Evolutionary conservation across 2,888 invertebrate species (phyloP), one percentile per base, ranked within the genome.

Genomic region (Dryobota labecula): DNA sequence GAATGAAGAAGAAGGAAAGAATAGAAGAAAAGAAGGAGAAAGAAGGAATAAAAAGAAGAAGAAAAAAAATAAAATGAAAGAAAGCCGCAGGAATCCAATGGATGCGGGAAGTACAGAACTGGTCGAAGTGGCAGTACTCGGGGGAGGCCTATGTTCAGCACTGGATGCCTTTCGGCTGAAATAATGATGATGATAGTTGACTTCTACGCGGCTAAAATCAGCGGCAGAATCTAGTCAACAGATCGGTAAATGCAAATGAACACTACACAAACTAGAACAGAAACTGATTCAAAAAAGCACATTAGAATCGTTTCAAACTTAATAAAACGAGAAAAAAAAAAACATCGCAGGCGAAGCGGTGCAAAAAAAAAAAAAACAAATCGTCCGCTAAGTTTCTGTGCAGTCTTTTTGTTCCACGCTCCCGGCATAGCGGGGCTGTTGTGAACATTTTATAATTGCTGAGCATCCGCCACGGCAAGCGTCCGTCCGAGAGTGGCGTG

Each of bases 371-470:
- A 70, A 65, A 51, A 61, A 54, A 6, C 9, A 60, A 49, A 61
- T 70, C 41, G 45, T n/a, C 45, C 30, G 60, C 8, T 47, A 63
- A 81, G 76, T 72, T 81, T 68, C 53, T n/a, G 3, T 13, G 45
- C 6, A 18, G 47, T 77, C 53, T 64, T 79, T 79, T 81, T 79
- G 70, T 78, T 77, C 36, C n/a, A 3, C 11, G 27, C 56, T 79
- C 67, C 20, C 45, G 41, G 47, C 56, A 2, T n/a, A 53, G 33
- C 49, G 30, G 38, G 54, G 36, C 24, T 79, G 83, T 80, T 82
- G 65, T 63, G 63, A 80, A 83, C 83, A 83, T 76, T 82, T 80
- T 73, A 64, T 83, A 76, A 82, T 83, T 79, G 73, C 47, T 70
- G 68, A 65, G 53, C 57, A 70, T 76, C 79, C 64, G 65, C 58